Percentiles rank a stretch among this genome's conserved stretches.
phyloP scores from a whole-genome alignment of 2,888 invertebrate genomes.

The Piscicola geometra region DNA sequence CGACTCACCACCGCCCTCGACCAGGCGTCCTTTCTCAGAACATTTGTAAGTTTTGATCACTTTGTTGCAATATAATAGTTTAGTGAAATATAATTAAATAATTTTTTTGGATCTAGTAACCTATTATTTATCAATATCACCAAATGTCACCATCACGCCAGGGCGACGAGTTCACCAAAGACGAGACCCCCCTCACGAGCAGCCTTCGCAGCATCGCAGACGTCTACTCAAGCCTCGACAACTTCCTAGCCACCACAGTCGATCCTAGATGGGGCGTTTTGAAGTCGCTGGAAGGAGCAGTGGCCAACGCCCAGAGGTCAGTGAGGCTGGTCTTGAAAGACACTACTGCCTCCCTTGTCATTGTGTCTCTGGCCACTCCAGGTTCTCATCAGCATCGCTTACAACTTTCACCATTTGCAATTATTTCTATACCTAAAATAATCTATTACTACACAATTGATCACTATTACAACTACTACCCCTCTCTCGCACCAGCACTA shows the following conservation, averaged over 20 bases:
- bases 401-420: too few species aligned
- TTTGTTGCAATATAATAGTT: too few species aligned
- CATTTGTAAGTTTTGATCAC: constrained; percentile 33
- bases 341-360: not conserved
- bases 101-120: too few species aligned
- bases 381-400: too few species aligned
- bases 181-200: not conserved
- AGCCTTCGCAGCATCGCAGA: not conserved
- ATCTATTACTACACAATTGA: too few species aligned
- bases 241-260: constrained; percentile 5
- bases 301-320: not conserved
- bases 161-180: not conserved
- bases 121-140: too few species aligned
- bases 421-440: too few species aligned
- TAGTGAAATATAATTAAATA: too few species aligned
- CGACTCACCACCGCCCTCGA: constrained; percentile 26
- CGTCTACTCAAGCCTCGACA: not conserved
- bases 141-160: constrained; percentile 2
- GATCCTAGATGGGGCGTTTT: not conserved
- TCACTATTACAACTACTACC: too few species aligned
- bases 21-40: constrained; percentile 12
- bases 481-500: too few species aligned
- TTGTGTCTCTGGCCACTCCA: not conserved
- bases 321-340: not conserved
- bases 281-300: not conserved